Percentiles rank a stretch among this genome's conserved stretches.
These are phyloP conservation scores for Cepaea hortensis DNA, from an alignment of 2,888 invertebrate species.

Conservation along the genomic window DNA sequence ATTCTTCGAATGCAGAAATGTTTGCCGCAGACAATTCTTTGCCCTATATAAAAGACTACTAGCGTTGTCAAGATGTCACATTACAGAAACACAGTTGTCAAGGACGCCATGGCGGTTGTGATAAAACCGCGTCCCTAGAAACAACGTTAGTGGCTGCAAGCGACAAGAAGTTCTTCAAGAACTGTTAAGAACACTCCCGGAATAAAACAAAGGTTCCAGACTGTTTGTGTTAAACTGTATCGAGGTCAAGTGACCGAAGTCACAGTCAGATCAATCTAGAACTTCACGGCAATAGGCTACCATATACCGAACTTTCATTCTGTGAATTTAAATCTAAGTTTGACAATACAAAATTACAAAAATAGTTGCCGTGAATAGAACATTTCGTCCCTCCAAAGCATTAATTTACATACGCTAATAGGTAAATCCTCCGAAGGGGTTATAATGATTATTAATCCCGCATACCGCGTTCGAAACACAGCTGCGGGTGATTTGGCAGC, in stretches of 20 bases:
- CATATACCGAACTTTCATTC: background rate
- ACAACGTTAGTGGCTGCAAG: background rate
- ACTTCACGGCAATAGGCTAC: no score
- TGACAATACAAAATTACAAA: no score
- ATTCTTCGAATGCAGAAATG: background rate
- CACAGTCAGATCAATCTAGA: background rate
- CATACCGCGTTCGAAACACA: no score
- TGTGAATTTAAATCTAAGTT: no score
- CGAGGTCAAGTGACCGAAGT: background rate
- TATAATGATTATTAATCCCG: no score
- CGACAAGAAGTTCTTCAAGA: no score
- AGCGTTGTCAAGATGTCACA: background rate
- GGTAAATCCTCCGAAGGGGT: no score
- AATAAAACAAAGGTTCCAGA: background rate
- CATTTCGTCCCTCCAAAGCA: no score
- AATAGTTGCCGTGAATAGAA: no score
- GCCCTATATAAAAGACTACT: background rate
- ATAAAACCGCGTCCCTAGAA: background rate
- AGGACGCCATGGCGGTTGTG: conserved; percentile 24
- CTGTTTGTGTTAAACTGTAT: background rate
- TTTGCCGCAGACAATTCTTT: background rate
- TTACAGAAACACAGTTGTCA: conserved; percentile 11
- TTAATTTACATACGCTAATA: no score
- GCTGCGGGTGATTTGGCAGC: no score
- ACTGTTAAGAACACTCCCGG: background rate